These are phyloP conservation scores for Keiferia lycopersicella DNA, from an alignment of 2,888 invertebrate species.

Conservation along the genomic window DNA sequence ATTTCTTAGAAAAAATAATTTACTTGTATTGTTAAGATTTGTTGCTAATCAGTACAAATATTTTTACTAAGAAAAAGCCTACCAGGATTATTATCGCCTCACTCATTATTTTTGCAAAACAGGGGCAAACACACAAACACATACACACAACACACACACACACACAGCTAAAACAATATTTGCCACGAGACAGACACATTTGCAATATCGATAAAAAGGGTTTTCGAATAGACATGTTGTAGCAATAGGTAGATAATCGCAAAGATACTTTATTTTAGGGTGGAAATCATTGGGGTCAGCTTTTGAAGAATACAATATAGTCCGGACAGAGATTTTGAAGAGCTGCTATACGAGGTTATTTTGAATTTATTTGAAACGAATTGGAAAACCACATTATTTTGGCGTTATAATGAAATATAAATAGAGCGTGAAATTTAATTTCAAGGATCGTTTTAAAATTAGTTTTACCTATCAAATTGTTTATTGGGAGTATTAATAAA, in stretches of 20 bases:
- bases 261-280: conserved; percentile 1
- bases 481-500: too few species aligned
- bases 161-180: neutral
- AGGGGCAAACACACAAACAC: too few species aligned
- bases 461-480: too few species aligned
- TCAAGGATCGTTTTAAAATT: conserved; percentile 6
- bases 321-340: conserved; percentile 23
- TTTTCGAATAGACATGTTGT: conserved; percentile 6
- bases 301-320: conserved; percentile 25
- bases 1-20: too few species aligned
- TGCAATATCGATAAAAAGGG: neutral
- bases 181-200: conserved; percentile 5
- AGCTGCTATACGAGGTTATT: too few species aligned
- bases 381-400: conserved; percentile 7
- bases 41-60: too few species aligned
- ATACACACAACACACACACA: neutral
- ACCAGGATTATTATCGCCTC: neutral
- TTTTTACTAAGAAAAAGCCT: too few species aligned
- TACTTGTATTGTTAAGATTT: too few species aligned
- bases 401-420: conserved; percentile 9
- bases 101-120: neutral
- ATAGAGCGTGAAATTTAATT: neutral
- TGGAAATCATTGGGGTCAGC: neutral
- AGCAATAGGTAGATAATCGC: neutral
- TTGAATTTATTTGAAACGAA: neutral